phyloP scores from a whole-genome alignment of 37 sponge, comb jelly and placozoan genomes.

The Halisarca cf. caerulea region DNA sequence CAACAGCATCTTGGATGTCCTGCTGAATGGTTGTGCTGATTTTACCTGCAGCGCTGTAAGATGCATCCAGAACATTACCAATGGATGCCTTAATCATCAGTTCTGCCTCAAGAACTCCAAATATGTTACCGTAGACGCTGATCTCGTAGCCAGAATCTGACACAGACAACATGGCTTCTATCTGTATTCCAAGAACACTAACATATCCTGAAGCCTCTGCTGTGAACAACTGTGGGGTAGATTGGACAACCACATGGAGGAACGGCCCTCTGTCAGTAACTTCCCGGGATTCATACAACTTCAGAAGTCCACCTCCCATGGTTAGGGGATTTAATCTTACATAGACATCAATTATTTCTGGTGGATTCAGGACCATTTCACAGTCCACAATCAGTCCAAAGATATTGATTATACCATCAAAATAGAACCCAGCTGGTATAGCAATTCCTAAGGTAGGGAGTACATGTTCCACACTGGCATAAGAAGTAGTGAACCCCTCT shows the following conservation, averaged over 20 bases:
- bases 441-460: constrained; percentile 8
- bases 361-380: constrained; percentile 17
- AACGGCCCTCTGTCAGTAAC: constrained; percentile 20
- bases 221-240: neutral
- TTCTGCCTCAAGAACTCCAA: constrained; percentile 1
- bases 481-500: constrained; percentile 27
- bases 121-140: constrained; percentile 3
- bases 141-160: constrained; percentile 6
- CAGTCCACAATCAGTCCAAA: constrained; percentile 19
- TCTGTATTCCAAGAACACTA: constrained; percentile 10
- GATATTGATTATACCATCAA: constrained; percentile 39
- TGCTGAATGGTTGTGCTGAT: neutral
- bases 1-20: neutral
- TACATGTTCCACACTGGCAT: neutral
- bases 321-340: constrained; percentile 14
- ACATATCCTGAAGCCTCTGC: constrained; percentile 28
- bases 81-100: neutral
- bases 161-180: constrained; percentile 17
- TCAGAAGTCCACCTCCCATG: constrained; percentile 22
- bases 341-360: constrained; percentile 2
- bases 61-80: neutral
- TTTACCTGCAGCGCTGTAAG: constrained; percentile 2
- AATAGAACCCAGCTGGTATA: constrained; percentile 26
- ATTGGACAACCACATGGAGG: neutral
- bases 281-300: constrained; percentile 26